Conservation (phyloP, 2,888 invertebrate species). For the Tubulanus polymorphus region DNA sequence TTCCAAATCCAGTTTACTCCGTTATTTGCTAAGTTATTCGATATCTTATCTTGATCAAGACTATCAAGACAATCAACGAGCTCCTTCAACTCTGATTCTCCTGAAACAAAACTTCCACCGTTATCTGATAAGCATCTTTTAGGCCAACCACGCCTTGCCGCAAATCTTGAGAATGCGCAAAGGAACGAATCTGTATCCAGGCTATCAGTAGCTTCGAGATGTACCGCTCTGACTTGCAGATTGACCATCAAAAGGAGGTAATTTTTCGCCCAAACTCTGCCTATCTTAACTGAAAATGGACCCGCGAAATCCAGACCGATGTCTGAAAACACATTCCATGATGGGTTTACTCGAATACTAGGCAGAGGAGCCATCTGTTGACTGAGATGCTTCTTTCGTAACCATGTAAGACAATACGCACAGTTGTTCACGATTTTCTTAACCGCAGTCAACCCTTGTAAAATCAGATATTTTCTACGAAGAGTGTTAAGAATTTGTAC, state of each 20-base stretch:
- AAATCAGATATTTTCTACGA: too few relatives aligned
- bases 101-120: slow-evolving; percentile 20
- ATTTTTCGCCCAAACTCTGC: slow-evolving; percentile 19
- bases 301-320: slow-evolving; percentile 21
- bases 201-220: slow-evolving; percentile 16
- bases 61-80: not conserved
- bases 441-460: too few relatives aligned
- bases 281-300: slow-evolving; percentile 21
- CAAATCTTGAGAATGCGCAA: slow-evolving; percentile 18
- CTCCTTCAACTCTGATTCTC: slow-evolving; percentile 10
- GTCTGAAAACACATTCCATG: not conserved
- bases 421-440: too few relatives aligned
- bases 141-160: slow-evolving; percentile 15
- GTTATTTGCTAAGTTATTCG: slow-evolving; percentile 6
- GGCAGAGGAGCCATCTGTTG: not conserved
- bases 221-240: slow-evolving; percentile 20
- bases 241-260: slow-evolving; percentile 21
- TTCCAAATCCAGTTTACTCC: slow-evolving; percentile 14
- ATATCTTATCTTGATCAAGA: not conserved
- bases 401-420: too few relatives aligned
- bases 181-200: slow-evolving; percentile 17
- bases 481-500: too few relatives aligned
- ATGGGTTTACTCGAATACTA: not conserved
- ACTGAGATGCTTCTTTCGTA: too few relatives aligned
- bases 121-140: slow-evolving; percentile 15